Evolutionary conservation across 1,140 invertebrate species (phyloP), one percentile per base, ranked within the genome.

Genomic region (Bicyclus anynana): DNA sequence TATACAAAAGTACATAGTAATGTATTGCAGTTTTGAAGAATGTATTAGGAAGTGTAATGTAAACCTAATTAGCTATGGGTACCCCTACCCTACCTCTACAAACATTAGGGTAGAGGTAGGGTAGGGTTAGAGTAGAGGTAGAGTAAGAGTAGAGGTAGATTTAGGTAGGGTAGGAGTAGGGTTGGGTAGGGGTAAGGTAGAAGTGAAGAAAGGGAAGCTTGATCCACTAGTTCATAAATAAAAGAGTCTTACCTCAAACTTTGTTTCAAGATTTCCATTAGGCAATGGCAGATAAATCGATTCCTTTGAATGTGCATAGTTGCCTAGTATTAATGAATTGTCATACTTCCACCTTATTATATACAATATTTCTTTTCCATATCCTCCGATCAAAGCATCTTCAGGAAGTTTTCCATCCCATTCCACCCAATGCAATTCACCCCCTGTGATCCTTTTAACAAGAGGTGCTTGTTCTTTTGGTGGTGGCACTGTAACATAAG

Each of bases 241-340:
- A 1, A 35, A 4, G 13, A 12, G 10, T 13, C n/a, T 46, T 68
- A 93, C 92, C 88, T 96, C 92, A 79, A 95, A 96, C 17, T 93
- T 90, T 17, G 71, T 61, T 65, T 93, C 93, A 23, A 90, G 90
- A 74, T 95, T 92, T 65, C 94, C 93, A 5, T 73, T 82, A 29
- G 94, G 94, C 93, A 93, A 96, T 18, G 94, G 71, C 1, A 96
- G 77, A 67, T 94, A 96, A 59, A 90, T 92, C 0, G 91, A 89
- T 12, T 91, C 90, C 62, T 94, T 91, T 1, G 91, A 91, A 0
- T 92, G 90, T 40, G 93, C 89, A 49, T 94, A 86, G 77, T 95
- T 95, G 4, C 94, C 94, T 35, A 93, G 93, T 47, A 94, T 90
- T 16, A 94, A 69, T n/a, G 91, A 92, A 23, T 92, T 91, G 2